A percentile compares a stretch with the other conserved stretches of the same genome.
Conservation (phyloP, 2,888 invertebrate genomes). For the Tachina grossa region DNA sequence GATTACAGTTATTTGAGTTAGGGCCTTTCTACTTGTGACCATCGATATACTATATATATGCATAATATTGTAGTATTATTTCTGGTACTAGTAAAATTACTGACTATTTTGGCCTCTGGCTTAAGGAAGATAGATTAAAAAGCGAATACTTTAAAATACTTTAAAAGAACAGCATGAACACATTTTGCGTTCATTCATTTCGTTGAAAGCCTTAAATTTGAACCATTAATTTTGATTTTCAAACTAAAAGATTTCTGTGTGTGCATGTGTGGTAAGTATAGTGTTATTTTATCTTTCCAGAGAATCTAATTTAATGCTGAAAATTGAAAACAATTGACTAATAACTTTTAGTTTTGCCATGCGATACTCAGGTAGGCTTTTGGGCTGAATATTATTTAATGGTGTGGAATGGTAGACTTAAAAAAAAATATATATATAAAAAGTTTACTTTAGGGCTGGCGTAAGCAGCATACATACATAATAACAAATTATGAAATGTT, state of each 20-base stretch:
- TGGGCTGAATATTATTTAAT: background rate
- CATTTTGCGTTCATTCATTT: constrained; percentile 34
- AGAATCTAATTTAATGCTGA: constrained; percentile 48
- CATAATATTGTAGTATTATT: background rate
- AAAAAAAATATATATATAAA: background rate
- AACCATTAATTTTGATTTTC: constrained; percentile 62
- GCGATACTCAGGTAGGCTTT: constrained; percentile 6
- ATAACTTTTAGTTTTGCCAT: constrained; percentile 43
- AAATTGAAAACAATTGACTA: constrained; percentile 57
- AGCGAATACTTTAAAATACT: constrained; percentile 6
- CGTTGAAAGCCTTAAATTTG: constrained; percentile 44
- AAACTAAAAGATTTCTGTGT: constrained; percentile 22
- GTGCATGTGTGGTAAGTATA: background rate
- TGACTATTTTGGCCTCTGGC: constrained; percentile 59
- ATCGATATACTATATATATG: too few species aligned
- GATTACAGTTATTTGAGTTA: too few species aligned
- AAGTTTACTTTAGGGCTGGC: background rate
- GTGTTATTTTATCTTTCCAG: constrained; percentile 25
- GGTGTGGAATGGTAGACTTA: background rate
- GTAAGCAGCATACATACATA: background rate
- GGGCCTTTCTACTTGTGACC: too few species aligned
- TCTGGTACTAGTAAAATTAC: constrained; percentile 52
- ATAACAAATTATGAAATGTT: background rate
- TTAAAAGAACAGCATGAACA: constrained; percentile 46
- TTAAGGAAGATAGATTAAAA: constrained; percentile 23